These are phyloP conservation scores for Nezara viridula DNA, from an alignment of 2,888 invertebrate species.

Conservation along the genomic window DNA sequence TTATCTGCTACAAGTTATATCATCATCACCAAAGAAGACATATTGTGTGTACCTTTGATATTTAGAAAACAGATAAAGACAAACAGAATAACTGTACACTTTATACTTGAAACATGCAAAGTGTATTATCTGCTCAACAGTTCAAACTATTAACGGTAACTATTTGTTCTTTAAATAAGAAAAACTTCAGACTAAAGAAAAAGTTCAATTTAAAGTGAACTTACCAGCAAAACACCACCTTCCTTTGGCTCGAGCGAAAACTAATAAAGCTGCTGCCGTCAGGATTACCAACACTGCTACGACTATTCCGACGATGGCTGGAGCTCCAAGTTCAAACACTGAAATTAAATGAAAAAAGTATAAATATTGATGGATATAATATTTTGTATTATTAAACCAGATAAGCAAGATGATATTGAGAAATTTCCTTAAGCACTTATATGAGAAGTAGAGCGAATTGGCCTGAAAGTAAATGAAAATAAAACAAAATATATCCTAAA, in stretches of 20 bases:
- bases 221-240: conserved; percentile 91
- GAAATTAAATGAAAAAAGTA: conserved; percentile 64
- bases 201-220: conserved; percentile 68
- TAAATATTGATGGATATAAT: conserved; percentile 32
- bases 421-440: too few relatives aligned
- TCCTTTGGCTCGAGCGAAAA: conserved; percentile 85
- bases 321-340: conserved; percentile 81
- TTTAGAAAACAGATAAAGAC: background rate
- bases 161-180: conserved; percentile 8
- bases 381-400: background rate
- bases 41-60: conserved; percentile 49
- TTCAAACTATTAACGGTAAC: background rate
- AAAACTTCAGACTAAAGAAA: conserved; percentile 35
- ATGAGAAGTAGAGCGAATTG: too few relatives aligned
- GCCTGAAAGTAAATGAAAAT: too few relatives aligned
- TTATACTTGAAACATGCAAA: conserved; percentile 36
- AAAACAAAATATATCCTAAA: too few relatives aligned
- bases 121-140: conserved; percentile 18
- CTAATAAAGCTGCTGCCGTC: conserved; percentile 75
- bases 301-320: conserved; percentile 84
- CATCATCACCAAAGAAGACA: conserved; percentile 60
- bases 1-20: conserved; percentile 35
- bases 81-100: conserved; percentile 29
- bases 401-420: too few relatives aligned
- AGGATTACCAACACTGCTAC: conserved; percentile 79